Evolutionary conservation across 2,888 invertebrate genomes (phyloP).

Genomic region (Mesorhabditis sp.): DNA sequence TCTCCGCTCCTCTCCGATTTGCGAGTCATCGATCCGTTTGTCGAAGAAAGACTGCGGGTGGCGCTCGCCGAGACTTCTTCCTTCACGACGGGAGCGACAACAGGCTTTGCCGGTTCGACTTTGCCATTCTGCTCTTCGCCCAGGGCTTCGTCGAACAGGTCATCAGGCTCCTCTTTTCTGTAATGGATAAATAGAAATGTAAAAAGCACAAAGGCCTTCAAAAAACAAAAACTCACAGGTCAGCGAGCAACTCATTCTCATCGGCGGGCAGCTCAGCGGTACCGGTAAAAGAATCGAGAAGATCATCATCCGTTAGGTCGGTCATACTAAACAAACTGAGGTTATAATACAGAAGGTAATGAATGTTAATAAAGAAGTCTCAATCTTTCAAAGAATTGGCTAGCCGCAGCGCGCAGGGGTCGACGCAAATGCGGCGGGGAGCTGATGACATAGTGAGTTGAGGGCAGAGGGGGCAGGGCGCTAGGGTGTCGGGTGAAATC

Average conservation of each 20-base stretch:
- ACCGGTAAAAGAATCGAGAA: background rate
- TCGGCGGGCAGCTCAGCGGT: background rate
- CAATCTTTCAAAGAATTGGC: no score
- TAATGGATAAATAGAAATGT: no score
- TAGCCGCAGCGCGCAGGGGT: no score
- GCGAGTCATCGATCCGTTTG: background rate
- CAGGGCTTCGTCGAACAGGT: background rate
- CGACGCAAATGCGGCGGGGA: no score
- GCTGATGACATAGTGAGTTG: no score
- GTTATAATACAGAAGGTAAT: no score
- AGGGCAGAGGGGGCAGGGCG: no score
- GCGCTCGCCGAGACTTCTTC: background rate
- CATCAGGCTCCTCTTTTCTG: background rate
- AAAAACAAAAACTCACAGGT: background rate
- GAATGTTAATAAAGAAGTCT: no score
- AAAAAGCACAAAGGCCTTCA: background rate
- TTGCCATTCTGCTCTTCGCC: background rate
- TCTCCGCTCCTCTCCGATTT: background rate
- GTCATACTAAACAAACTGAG: background rate
- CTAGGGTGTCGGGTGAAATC: no score
- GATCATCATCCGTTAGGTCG: background rate
- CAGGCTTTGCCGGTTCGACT: background rate
- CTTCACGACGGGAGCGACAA: no score
- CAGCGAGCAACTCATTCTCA: conserved; percentile 2
- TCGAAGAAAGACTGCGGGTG: background rate